phyloP scores from a whole-genome alignment of 2,888 invertebrate genomes.

The Temnothorax rugatulus region DNA sequence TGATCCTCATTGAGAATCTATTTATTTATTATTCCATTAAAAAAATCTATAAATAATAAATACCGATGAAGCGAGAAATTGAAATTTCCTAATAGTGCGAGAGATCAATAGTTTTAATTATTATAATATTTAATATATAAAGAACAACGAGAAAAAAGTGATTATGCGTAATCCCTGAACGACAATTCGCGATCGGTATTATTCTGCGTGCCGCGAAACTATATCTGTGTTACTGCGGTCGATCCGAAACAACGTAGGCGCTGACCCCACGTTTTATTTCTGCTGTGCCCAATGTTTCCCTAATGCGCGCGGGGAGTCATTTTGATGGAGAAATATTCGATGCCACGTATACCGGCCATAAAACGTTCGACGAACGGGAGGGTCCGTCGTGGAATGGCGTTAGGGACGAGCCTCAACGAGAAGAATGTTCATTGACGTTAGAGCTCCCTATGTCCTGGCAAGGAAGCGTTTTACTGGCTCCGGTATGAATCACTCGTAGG shows the following conservation, averaged over 20 bases:
- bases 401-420: slow-evolving; percentile 72
- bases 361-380: slow-evolving; percentile 78
- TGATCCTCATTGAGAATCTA: neutral
- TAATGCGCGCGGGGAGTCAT: slow-evolving; percentile 75
- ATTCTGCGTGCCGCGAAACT: slow-evolving; percentile 9
- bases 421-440: slow-evolving; percentile 79
- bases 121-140: neutral
- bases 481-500: slow-evolving; percentile 61
- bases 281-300: slow-evolving; percentile 65
- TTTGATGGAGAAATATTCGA: slow-evolving; percentile 79
- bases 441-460: slow-evolving; percentile 64
- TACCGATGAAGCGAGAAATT: neutral
- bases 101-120: neutral
- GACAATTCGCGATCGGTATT: neutral
- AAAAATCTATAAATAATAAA: neutral
- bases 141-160: neutral
- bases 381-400: slow-evolving; percentile 74
- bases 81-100: neutral
- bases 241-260: slow-evolving; percentile 46
- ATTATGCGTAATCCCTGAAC: neutral
- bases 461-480: slow-evolving; percentile 63
- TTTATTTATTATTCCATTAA: neutral
- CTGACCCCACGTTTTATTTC: slow-evolving; percentile 66
- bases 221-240: slow-evolving; percentile 32
- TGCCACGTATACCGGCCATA: slow-evolving; percentile 79